These are phyloP conservation scores for Sardinella longiceps DNA, from an alignment of 2,797 vertebrate genomes.

Conservation along the genomic window DNA sequence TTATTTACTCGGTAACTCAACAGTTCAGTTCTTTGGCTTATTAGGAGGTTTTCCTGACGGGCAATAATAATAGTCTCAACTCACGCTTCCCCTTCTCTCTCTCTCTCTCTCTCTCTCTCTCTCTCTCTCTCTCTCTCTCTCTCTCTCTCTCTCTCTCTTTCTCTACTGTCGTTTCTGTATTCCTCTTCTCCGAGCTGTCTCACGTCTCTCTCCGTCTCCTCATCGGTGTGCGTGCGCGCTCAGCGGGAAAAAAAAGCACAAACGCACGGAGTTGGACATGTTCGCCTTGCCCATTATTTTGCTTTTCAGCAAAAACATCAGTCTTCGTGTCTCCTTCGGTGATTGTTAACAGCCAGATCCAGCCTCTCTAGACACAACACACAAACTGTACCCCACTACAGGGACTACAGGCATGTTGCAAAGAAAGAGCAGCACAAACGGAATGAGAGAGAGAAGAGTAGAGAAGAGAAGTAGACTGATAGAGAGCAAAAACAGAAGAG, in stretches of 20 bases:
- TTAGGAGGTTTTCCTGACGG: slow-evolving; percentile 1
- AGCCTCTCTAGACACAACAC: background rate
- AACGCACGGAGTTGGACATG: background rate
- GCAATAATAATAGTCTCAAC: background rate
- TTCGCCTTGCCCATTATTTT: background rate
- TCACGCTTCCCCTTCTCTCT: background rate
- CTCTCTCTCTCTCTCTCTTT: too few species aligned
- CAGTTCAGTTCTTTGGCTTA: background rate
- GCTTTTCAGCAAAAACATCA: background rate
- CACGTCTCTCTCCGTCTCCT: background rate
- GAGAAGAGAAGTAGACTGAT: background rate
- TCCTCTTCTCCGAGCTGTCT: background rate
- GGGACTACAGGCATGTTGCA: too few species aligned
- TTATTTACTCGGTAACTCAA: slow-evolving; percentile 18
- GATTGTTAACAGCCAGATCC: background rate
- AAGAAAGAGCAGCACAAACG: too few species aligned
- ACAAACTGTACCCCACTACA: background rate
- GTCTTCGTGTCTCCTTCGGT: background rate
- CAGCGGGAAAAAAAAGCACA: too few species aligned
- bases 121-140: too few species aligned
- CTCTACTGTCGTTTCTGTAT: background rate
- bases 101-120: too few species aligned
- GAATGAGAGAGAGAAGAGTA: background rate
- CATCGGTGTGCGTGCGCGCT: too few species aligned
- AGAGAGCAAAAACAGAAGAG: background rate